Conservation (phyloP, 2,888 invertebrate species). For the Rhingia rostrata region DNA sequence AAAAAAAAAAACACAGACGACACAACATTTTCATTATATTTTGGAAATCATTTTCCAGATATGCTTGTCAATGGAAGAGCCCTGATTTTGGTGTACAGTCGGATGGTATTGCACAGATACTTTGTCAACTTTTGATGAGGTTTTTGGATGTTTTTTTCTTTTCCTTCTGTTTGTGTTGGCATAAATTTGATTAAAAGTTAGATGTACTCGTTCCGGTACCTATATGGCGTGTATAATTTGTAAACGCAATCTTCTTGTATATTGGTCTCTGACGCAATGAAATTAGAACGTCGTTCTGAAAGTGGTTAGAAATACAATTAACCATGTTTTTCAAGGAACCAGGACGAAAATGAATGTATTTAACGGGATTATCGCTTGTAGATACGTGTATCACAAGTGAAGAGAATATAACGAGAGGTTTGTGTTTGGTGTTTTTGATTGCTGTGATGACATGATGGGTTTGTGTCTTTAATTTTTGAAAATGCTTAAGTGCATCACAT, state of each 20-base stretch:
- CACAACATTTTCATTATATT: conserved; percentile 6
- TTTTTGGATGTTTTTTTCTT: background rate
- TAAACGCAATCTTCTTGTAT: conserved; percentile 9
- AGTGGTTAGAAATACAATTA: conserved; percentile 10
- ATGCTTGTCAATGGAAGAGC: conserved; percentile 8
- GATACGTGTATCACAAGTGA: no score
- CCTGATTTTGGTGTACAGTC: background rate
- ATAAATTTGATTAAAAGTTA: conserved; percentile 49
- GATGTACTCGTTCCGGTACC: background rate
- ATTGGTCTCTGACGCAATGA: conserved; percentile 2
- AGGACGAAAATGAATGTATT: no score
- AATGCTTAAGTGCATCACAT: no score
- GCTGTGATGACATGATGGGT: no score
- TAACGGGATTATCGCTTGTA: no score
- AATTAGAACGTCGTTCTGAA: conserved; percentile 20
- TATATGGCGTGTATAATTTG: conserved; percentile 28
- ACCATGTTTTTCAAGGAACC: no score
- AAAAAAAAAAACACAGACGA: background rate
- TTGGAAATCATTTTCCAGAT: conserved; percentile 24
- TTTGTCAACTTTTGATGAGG: conserved; percentile 48
- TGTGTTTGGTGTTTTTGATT: no score
- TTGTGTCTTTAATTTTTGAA: no score
- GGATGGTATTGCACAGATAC: conserved; percentile 20
- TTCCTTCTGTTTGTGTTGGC: background rate
- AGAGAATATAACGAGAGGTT: no score